Evolutionary conservation across 2,888 invertebrate species (phyloP).

Genomic region (Cerceris ruficornis): DNA sequence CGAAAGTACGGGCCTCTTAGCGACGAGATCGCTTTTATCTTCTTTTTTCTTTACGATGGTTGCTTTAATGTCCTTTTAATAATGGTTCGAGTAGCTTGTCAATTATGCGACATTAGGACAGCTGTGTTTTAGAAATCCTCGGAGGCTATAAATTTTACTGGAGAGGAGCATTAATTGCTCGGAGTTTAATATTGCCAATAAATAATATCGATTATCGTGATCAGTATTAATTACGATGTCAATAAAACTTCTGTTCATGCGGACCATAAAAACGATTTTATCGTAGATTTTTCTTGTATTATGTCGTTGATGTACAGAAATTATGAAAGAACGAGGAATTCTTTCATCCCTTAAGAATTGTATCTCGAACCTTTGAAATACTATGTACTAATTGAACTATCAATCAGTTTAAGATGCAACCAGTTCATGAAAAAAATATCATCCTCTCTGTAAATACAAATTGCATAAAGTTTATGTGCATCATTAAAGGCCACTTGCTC

Average conservation of each 20-base stretch:
- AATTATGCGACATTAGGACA: constrained; percentile 2
- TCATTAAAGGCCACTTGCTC: too few species aligned
- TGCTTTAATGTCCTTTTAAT: constrained; percentile 4
- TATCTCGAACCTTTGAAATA: too few species aligned
- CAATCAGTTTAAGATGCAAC: too few species aligned
- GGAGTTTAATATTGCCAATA: neutral
- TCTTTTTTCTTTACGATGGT: constrained; percentile 1
- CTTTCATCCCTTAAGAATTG: too few species aligned
- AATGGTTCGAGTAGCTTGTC: constrained; percentile 30
- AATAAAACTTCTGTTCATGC: neutral
- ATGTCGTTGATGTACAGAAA: too few species aligned
- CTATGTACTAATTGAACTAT: too few species aligned
- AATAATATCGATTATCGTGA: neutral
- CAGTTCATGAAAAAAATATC: too few species aligned
- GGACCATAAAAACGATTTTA: neutral
- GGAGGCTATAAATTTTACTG: too few species aligned
- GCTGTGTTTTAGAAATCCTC: neutral
- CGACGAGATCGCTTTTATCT: constrained; percentile 29
- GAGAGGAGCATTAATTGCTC: neutral
- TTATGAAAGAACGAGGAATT: too few species aligned
- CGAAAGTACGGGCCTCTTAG: constrained; percentile 39
- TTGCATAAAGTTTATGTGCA: too few species aligned
- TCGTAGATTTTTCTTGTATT: neutral
- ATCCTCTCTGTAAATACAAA: too few species aligned
- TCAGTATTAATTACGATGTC: neutral